phyloP scores from a whole-genome alignment of 2,888 invertebrate species.

The Drosophila falleni region DNA sequence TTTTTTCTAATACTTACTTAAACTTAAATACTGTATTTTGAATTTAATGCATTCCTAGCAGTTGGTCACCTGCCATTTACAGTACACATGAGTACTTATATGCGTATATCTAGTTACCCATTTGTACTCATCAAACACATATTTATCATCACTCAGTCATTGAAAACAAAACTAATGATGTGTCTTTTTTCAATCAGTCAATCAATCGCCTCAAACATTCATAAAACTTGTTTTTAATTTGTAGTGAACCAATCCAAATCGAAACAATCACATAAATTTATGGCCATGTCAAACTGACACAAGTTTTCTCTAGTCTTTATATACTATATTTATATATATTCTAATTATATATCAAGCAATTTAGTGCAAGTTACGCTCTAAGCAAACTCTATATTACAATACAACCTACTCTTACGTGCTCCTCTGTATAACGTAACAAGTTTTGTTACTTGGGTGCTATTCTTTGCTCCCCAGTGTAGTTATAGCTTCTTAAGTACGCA shows the following conservation, averaged over 20 bases:
- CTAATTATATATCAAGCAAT: conserved; percentile 43
- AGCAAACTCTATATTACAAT: conserved; percentile 43
- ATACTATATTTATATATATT: conserved; percentile 9
- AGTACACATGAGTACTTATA: not conserved
- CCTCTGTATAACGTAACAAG: conserved; percentile 32
- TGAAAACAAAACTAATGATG: not conserved
- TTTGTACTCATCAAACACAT: conserved; percentile 35
- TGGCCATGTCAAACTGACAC: conserved; percentile 24
- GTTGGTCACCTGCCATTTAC: conserved; percentile 20
- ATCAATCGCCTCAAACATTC: conserved; percentile 36
- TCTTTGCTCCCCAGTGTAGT: conserved; percentile 61
- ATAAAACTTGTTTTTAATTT: conserved; percentile 57
- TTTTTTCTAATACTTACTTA: conserved; percentile 7
- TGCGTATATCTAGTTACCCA: conserved; percentile 14
- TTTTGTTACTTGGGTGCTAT: conserved; percentile 66
- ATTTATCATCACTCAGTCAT: conserved; percentile 27
- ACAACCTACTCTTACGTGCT: conserved; percentile 27
- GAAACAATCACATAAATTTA: conserved; percentile 21
- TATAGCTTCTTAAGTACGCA: conserved; percentile 71
- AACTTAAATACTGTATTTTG: conserved; percentile 46
- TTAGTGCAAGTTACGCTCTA: conserved; percentile 72
- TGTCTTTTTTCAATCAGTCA: conserved; percentile 23
- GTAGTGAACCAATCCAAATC: conserved; percentile 36
- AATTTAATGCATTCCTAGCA: conserved; percentile 37
- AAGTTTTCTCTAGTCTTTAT: conserved; percentile 58